Percentiles rank a stretch among this genome's conserved stretches.
Evolutionary conservation across 2,797 vertebrate species (phyloP).

Genomic region (Hapalemur alaotrensis): DNA sequence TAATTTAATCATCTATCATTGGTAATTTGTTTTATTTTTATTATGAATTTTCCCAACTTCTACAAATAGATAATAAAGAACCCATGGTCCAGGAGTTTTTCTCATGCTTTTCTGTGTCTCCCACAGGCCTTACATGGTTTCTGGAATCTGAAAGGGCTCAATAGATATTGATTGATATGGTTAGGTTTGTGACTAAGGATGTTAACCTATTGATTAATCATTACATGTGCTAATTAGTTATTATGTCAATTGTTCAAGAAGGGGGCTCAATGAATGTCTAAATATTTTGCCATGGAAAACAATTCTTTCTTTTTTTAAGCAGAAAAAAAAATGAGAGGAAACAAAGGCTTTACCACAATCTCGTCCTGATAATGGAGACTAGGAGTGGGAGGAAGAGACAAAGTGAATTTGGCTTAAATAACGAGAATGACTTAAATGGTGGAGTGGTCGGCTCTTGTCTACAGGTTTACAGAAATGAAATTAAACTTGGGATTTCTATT

Average conservation of each 20-base stretch:
- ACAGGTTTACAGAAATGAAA: constrained; percentile 85
- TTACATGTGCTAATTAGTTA: background rate
- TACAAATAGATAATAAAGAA: background rate
- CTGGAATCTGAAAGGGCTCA: background rate
- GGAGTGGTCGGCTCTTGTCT: constrained; percentile 80
- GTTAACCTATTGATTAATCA: background rate
- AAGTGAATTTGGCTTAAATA: constrained; percentile 31
- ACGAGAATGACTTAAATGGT: constrained; percentile 78
- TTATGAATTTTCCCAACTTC: background rate
- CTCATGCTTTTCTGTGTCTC: background rate
- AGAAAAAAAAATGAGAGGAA: constrained; percentile 32
- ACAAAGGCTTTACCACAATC: constrained; percentile 54
- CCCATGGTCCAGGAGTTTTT: background rate
- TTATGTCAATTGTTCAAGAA: background rate
- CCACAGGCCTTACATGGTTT: background rate
- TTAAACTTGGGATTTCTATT: constrained; percentile 85
- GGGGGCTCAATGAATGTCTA: background rate
- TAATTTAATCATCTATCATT: background rate
- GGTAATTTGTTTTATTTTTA: background rate
- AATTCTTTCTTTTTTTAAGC: background rate
- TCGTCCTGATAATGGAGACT: constrained; percentile 63
- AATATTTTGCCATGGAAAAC: constrained; percentile 9
- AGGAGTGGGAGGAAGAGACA: constrained; percentile 63
- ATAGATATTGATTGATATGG: background rate
- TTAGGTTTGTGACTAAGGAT: background rate